These are phyloP conservation scores for Desoria tigrina DNA, from an alignment of 2,888 invertebrate species.

Conservation along the genomic window DNA sequence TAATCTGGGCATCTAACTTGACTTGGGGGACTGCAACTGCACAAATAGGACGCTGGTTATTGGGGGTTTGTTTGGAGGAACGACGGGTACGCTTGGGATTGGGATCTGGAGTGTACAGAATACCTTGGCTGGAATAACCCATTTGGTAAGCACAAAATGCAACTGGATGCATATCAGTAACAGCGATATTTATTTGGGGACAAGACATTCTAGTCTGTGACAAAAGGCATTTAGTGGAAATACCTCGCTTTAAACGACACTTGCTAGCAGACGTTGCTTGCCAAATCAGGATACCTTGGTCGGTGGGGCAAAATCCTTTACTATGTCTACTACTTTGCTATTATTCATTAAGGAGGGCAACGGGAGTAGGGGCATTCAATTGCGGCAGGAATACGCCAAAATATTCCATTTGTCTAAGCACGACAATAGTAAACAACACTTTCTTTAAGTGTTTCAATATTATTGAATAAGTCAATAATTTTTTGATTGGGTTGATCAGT, in stretches of 20 bases:
- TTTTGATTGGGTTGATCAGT: too few relatives aligned
- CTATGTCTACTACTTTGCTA: neutral
- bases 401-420: neutral
- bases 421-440: neutral
- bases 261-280: too few relatives aligned
- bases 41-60: neutral
- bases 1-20: neutral
- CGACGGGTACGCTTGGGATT: neutral
- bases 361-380: constrained; percentile 11
- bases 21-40: neutral
- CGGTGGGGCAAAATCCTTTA: neutral
- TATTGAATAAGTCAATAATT: too few relatives aligned
- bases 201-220: neutral
- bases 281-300: neutral
- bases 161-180: neutral
- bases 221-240: neutral
- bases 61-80: too few relatives aligned
- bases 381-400: neutral
- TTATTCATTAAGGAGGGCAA: neutral
- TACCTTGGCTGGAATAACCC: neutral
- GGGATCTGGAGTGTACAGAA: neutral
- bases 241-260: constrained; percentile 2
- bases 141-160: neutral
- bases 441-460: neutral
- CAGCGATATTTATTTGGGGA: constrained; percentile 1